Base-by-base conservation (phyloP, 2,888 invertebrate genomes). In the Stenchaetothrips biformis region DNA sequence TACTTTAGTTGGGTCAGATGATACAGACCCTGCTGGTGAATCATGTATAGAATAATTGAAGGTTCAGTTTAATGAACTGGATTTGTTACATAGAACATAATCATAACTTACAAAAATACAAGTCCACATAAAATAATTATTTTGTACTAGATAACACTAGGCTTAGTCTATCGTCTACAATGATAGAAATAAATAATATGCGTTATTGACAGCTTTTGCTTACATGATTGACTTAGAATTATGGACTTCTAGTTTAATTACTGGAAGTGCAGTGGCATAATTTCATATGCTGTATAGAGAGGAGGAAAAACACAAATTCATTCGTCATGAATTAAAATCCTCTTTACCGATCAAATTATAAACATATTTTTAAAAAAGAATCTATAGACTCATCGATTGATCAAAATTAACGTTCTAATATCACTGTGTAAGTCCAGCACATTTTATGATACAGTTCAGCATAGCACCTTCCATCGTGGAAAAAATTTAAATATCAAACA, bases 181-280 rank as follows among this genome's bases (percentile, higher is more conserved):
- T 74, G 67, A 74, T 74, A 74, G 25, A 74, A 74, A 74, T 74
- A 74, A 74, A 21, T 74, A 74, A 74, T 74, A 25, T 74, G 4
- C 67, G 25, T 25, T 74, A 21, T 74, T 25, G 67, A 25, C 67
- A 74, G 67, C 21, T 74, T 25, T 21, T 25, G 11, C 67, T 74
- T 25, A 74, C n/a, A 25, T 4, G 25, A 21, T 25, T 74, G 67
- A 74, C 67, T 74, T 74, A 74, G 25, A 74, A 74, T 74, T 25
- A 74, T 25, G 67, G 21, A 74, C 67, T 74, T 74, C 25, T 74
- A 74, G 67, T 74, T 11, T 25, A 25, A 25, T 25, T 7, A 74
- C 67, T 74, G 67, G 67, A 74, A 25, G 25, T 6, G 21, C 1
- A 37, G 1, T 37, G 37, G 37, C 37, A 37, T 37, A 37, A 37